Percentiles rank a stretch among this genome's conserved stretches.
These are phyloP conservation scores for Lasioglossum albipes DNA, from an alignment of 1,140 invertebrate species.

Conservation along the genomic window DNA sequence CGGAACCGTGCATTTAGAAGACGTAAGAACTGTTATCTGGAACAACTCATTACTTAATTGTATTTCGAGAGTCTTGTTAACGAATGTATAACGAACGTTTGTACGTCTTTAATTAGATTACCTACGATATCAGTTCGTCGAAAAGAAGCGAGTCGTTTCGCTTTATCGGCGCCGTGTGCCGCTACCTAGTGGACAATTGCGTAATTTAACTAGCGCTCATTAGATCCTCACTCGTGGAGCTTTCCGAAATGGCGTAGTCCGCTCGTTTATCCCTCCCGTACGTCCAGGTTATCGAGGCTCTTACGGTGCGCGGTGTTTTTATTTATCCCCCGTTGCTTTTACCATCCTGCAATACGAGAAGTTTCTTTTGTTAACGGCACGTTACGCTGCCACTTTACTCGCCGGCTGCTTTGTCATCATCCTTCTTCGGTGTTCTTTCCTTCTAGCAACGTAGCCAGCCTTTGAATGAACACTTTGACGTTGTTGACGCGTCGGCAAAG, in stretches of 20 bases:
- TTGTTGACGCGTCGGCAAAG: background rate
- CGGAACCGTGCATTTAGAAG: too few species aligned
- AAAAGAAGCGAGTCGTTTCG: background rate
- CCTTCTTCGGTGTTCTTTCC: background rate
- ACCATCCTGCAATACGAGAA: background rate
- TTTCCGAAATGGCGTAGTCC: background rate
- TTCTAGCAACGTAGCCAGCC: too few species aligned
- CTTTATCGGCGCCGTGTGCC: background rate
- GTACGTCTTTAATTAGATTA: too few species aligned
- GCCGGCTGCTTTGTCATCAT: slow-evolving; percentile 5
- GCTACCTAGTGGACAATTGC: background rate
- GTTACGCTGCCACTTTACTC: background rate
- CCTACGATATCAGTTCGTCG: too few species aligned
- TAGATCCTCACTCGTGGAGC: background rate
- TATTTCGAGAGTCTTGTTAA: too few species aligned
- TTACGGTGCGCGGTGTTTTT: too few species aligned
- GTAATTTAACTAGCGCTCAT: background rate
- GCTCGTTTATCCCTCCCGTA: background rate
- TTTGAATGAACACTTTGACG: too few species aligned
- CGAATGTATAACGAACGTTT: too few species aligned
- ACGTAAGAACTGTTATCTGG: too few species aligned
- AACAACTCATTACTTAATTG: too few species aligned
- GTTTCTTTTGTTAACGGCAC: background rate
- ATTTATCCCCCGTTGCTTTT: background rate
- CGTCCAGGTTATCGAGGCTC: background rate